Base-by-base conservation (phyloP, 2,888 invertebrate genomes). In the Atethmia centrago region DNA sequence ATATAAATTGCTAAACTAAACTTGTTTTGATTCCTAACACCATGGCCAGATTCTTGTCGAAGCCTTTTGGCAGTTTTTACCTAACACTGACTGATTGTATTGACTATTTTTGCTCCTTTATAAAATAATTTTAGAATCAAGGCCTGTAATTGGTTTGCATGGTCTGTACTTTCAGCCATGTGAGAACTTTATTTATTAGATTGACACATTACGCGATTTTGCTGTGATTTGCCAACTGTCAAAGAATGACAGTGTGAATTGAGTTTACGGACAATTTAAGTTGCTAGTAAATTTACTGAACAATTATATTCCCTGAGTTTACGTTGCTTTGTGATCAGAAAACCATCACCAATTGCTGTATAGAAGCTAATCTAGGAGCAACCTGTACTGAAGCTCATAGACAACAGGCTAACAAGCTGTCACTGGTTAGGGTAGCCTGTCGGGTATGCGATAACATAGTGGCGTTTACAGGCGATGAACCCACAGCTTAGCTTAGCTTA, bases 381-480 rank as follows among this genome's bases (percentile, higher is more conserved):
- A 58, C 31, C 7, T 76, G n/a, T 25, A 56, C 61, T 19, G 40
- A 40, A 61, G 58, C 76, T 64, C 36, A 51, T 56, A 71, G 67
- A 51, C 63, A 47, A 42, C 58, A 9, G 42, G 9, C 28, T 53
- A 78, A 77, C 71, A 65, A 64, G 67, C 71, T 77, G 59, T 71
- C 77, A 68, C 9, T 47, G 19, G 65, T 65, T 53, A 76, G 16
- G 73, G 21, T 45, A 69, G 25, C 12, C 42, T 61, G 56, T 55
- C 42, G 1, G 51, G 19, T 1, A 71, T 47, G 65, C 59, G 77
- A 77, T 82, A 71, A 69, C 61, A 58, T 71, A 81, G 47, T 81
- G 67, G 67, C 82, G 19, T 71, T 68, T 53, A 71, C 51, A 67
- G 53, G 65, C 77, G 53, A 65, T 61, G n/a, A 31, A 53, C 55